These are phyloP conservation scores for Thecocarcelia acutangulata DNA, from an alignment of 2,888 invertebrate genomes.

Conservation along the genomic window DNA sequence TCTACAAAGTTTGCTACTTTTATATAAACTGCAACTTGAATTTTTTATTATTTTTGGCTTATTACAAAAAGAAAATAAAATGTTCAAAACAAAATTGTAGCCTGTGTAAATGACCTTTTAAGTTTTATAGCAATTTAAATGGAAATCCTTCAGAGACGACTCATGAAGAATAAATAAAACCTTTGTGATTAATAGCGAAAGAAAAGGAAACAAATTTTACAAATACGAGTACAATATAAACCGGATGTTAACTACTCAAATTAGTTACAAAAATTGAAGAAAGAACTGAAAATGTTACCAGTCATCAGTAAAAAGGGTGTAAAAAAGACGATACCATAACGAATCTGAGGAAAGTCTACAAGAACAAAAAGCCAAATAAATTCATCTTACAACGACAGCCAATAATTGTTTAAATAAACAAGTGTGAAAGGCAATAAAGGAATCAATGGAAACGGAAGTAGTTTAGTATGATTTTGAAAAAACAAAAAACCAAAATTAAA, in stretches of 20 bases:
- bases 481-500: no score
- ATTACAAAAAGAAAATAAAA: no score
- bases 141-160: background rate
- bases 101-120: background rate
- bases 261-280: conserved; percentile 29
- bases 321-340: conserved; percentile 56
- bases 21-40: no score
- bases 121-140: background rate
- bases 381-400: background rate
- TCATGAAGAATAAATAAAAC: background rate
- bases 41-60: no score
- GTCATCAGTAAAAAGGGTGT: conserved; percentile 51
- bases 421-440: conserved; percentile 34
- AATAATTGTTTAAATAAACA: conserved; percentile 28
- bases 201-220: conserved; percentile 39
- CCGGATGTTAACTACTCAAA: conserved; percentile 66
- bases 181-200: conserved; percentile 34
- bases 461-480: background rate
- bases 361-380: conserved; percentile 17
- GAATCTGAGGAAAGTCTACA: conserved; percentile 27
- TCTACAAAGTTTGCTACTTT: no score
- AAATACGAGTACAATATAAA: conserved; percentile 57
- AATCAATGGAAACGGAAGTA: conserved; percentile 43
- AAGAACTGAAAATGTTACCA: background rate
- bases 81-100: no score